phyloP scores from a whole-genome alignment of 2,888 invertebrate species.

The Andricus curvator region DNA sequence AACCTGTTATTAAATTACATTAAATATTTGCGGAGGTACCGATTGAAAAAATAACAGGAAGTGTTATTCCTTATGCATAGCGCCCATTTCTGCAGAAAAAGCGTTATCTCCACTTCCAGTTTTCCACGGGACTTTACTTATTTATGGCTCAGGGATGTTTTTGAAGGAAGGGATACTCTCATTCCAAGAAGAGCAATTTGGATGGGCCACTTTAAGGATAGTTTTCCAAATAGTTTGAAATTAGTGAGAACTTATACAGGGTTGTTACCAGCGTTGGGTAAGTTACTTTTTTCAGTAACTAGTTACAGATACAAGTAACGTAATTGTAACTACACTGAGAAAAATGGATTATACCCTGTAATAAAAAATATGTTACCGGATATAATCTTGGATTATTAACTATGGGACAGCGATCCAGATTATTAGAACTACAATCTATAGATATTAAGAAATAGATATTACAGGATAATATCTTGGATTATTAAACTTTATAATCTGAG shows the following conservation, averaged over 20 bases:
- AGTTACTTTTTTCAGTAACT: too few species aligned
- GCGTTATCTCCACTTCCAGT: neutral
- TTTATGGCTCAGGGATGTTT: neutral
- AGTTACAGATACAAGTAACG: too few species aligned
- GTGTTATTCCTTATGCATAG: constrained; percentile 19
- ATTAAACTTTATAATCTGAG: too few species aligned
- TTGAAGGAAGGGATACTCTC: neutral
- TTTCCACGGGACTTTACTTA: neutral
- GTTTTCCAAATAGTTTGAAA: neutral
- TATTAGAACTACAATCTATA: too few species aligned
- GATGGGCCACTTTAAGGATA: neutral
- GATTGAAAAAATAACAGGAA: constrained; percentile 9
- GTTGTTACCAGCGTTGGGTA: too few species aligned
- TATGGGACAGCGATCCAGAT: too few species aligned
- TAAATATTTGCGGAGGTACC: constrained; percentile 26
- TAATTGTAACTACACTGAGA: too few species aligned
- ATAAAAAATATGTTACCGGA: too few species aligned
- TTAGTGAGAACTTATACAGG: neutral
- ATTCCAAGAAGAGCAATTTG: neutral
- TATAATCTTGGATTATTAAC: too few species aligned
- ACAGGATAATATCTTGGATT: too few species aligned
- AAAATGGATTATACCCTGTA: too few species aligned
- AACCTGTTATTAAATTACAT: constrained; percentile 39
- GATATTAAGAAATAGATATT: too few species aligned
- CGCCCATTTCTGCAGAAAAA: neutral